Evolutionary conservation across 1,140 invertebrate species (phyloP), one percentile per base, ranked within the genome.

Genomic region (Hydropsyche tenuis): DNA sequence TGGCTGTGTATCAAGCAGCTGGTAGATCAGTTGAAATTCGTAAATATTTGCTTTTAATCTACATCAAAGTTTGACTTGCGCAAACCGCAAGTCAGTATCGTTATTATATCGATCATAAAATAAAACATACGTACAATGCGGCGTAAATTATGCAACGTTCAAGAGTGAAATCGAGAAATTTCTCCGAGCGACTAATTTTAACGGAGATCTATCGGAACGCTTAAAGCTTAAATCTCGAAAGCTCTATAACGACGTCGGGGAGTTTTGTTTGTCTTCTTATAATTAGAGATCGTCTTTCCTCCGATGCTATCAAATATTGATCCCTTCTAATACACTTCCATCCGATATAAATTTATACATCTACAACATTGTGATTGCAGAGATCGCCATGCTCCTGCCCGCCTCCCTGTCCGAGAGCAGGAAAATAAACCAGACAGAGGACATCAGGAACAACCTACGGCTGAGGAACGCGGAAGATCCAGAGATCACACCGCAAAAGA

Each of bases 301-400:
- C 27, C 27, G 22, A 60, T 69, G 43, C 9, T 43, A 71, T 22
- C 48, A 25, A 69, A 51, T 37, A 69, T 53, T 69, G 68, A 51
- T 43, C 25, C 46, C 23, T 51, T 62, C 53, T 18, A 37, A 37
- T 37, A 16, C 46, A 14, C 14, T 51, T 45, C 16, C 53, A 2
- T 23, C 22, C 53, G 14, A 5, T 25, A 20, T 43, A 16, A 30
- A 65, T 65, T 7, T 25, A 23, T 60, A 60, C 22, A 60, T 60
- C 5, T 60, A 23, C 25, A 22, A 22, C 4, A 12, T 25, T 60
- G 5, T 60, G 5, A 25, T 88, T 86, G n/a, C 85, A 93, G 93
- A 95, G 84, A 92, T 91, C 66, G 93, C 93, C 0, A 87, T 94
- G 80, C 83, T 95, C n/a, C 84, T 94, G 63, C 92, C 92, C 0